Evolutionary conservation across 2,888 invertebrate species (phyloP).

Genomic region (Eutolmus rufibarbis): DNA sequence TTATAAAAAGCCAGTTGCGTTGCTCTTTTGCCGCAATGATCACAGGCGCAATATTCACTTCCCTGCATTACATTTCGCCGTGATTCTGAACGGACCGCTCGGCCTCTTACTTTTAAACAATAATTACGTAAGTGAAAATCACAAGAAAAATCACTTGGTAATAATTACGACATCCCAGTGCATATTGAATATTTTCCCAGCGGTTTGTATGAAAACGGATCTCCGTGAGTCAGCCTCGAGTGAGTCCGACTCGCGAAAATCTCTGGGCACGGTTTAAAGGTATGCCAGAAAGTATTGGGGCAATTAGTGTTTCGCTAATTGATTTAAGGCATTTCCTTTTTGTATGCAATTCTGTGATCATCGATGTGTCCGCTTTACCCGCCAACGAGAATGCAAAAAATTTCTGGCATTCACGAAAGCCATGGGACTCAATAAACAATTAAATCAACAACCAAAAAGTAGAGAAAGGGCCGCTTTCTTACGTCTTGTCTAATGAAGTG

Average conservation of each 20-base stretch:
- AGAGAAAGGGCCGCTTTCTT: background rate
- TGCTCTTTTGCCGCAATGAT: background rate
- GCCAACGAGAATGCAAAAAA: conserved; percentile 43
- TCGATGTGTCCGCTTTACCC: conserved; percentile 17
- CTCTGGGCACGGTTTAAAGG: conserved; percentile 45
- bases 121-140: conserved; percentile 17
- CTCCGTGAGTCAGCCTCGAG: background rate
- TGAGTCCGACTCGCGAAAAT: background rate
- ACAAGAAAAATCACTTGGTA: conserved; percentile 20
- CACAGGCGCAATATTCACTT: background rate
- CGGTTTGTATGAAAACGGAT: background rate
- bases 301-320: conserved; percentile 63
- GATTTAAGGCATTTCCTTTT: conserved; percentile 64
- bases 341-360: conserved; percentile 22
- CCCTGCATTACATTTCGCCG: background rate
- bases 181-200: conserved; percentile 19
- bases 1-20: background rate
- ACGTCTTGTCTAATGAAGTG: background rate
- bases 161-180: conserved; percentile 19
- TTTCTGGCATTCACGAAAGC: conserved; percentile 45
- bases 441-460: conserved; percentile 37
- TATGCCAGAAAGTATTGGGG: conserved; percentile 62
- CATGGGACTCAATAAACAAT: conserved; percentile 44
- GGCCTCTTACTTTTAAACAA: conserved; percentile 14
- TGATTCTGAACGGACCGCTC: background rate